Evolutionary conservation across 2,113 vertebrate species (phyloP).

Genomic region (Phodopus roborovskii): DNA sequence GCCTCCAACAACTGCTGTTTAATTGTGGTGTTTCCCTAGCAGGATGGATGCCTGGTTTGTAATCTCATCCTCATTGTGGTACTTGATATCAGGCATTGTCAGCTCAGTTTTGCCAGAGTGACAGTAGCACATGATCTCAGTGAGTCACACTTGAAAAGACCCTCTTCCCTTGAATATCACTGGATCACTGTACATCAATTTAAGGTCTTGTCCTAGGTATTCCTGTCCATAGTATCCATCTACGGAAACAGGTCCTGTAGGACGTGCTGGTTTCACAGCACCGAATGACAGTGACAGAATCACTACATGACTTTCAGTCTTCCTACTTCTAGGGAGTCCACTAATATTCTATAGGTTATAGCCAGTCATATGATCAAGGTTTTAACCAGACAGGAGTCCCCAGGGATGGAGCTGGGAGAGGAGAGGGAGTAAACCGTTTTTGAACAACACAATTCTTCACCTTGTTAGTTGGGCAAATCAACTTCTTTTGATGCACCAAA

Average conservation of each 20-base stretch:
- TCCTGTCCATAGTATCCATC: not conserved
- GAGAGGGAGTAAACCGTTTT: not conserved
- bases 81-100: not conserved
- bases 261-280: not conserved
- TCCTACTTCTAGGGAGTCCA: not conserved
- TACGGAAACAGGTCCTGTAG: not conserved
- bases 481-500: not conserved
- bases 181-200: not conserved
- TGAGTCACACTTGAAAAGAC: not conserved
- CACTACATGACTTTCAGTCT: not conserved
- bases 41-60: not conserved
- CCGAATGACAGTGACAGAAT: not conserved
- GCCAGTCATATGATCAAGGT: not conserved
- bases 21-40: not conserved
- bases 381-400: not conserved
- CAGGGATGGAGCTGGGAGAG: not conserved
- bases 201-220: not conserved
- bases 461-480: not conserved
- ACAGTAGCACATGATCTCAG: not conserved
- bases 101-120: not conserved
- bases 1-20: not conserved
- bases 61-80: not conserved
- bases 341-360: not conserved
- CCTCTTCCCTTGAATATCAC: not conserved
- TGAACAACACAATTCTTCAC: not conserved